Evolutionary conservation across 2,113 vertebrate genomes (phyloP).

Genomic region (Stigmatopora nigra): DNA sequence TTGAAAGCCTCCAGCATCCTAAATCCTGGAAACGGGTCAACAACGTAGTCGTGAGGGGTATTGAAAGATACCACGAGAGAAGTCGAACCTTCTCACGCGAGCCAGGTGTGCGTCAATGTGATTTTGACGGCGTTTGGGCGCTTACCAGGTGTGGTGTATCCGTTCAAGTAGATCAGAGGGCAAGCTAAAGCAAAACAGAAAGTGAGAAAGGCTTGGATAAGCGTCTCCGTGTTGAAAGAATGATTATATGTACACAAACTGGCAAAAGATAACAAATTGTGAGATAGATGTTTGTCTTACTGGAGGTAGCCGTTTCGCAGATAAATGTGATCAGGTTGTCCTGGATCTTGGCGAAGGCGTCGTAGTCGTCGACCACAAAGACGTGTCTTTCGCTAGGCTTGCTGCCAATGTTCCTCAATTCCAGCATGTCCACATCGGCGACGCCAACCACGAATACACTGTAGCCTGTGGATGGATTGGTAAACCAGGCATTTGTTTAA

Average conservation of each 20-base stretch:
- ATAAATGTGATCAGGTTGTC: conserved; percentile 97
- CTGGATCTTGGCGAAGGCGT: conserved; percentile 94
- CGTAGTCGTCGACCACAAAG: conserved; percentile 93
- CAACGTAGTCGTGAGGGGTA: conserved; percentile 5
- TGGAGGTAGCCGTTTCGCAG: conserved; percentile 97
- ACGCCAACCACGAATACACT: conserved; percentile 95
- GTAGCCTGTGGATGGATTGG: conserved; percentile 73
- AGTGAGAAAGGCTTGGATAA: conserved; percentile 23
- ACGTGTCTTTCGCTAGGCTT: conserved; percentile 95
- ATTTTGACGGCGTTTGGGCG: conserved; percentile 5
- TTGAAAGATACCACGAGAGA: not conserved
- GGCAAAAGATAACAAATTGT: conserved; percentile 4
- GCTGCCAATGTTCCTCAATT: conserved; percentile 88
- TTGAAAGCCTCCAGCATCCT: conserved; percentile 98
- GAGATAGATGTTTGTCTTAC: conserved; percentile 56
- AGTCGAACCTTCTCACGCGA: not conserved
- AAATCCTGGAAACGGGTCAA: conserved; percentile 74
- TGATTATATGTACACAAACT: conserved; percentile 9
- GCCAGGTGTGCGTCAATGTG: conserved; percentile 3
- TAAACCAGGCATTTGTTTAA: conserved; percentile 26
- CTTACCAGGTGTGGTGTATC: conserved; percentile 95
- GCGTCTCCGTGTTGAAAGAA: conserved; percentile 13
- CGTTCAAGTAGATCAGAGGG: conserved; percentile 94
- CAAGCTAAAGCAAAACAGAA: conserved; percentile 77
- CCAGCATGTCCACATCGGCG: conserved; percentile 86